phyloP scores from a whole-genome alignment of 2,797 vertebrate genomes.

The Gadopsis marmoratus region DNA sequence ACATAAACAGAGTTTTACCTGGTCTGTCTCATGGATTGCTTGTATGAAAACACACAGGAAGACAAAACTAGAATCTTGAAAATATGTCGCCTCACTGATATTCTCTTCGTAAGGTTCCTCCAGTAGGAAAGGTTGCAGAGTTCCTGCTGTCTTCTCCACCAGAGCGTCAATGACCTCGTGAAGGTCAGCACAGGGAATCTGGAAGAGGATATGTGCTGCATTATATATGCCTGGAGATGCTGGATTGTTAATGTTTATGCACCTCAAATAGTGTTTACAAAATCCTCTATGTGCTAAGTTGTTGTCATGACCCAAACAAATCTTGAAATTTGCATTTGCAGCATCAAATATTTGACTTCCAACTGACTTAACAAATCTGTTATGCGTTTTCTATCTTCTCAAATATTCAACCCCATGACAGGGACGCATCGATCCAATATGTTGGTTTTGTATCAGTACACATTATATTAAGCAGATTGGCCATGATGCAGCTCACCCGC shows the following conservation, averaged over 20 bases:
- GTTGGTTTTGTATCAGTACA: neutral
- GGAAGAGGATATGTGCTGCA: neutral
- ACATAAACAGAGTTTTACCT: neutral
- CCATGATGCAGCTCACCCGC: neutral
- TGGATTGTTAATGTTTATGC: neutral
- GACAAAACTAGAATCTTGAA: neutral
- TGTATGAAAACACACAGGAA: rapidly evolving
- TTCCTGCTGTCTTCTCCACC: conserved; percentile 85
- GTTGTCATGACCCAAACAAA: neutral
- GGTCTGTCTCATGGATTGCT: neutral
- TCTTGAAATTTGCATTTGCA: no score
- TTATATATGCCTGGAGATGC: conserved; percentile 7
- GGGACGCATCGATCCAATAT: neutral
- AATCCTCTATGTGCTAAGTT: neutral
- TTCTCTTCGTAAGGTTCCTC: conserved; percentile 89
- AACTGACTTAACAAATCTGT: neutral
- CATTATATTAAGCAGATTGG: neutral
- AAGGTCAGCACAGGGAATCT: conserved; percentile 88
- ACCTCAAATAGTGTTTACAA: neutral
- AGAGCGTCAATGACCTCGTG: conserved; percentile 89
- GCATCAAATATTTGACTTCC: conserved; percentile 1
- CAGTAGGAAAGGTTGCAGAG: conserved; percentile 87
- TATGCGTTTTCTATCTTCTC: conserved; percentile 3
- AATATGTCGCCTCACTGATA: conserved; percentile 84
- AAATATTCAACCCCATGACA: neutral